phyloP scores from a whole-genome alignment of 2,888 invertebrate genomes.

The Zonitis immaculata region DNA sequence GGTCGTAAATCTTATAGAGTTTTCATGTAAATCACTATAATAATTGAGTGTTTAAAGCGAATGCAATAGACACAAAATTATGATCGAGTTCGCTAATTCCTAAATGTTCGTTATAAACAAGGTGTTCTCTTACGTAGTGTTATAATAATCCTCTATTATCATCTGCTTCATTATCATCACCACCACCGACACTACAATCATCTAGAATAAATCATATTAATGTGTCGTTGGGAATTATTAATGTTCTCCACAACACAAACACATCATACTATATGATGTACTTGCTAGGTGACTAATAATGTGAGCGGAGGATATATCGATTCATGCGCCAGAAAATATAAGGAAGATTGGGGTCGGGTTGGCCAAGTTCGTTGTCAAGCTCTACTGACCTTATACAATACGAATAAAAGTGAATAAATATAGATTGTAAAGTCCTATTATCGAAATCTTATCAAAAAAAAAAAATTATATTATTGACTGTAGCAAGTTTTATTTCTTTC shows the following conservation, averaged over 20 bases:
- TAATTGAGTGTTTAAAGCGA: slow-evolving; percentile 10
- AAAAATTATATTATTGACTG: too few relatives aligned
- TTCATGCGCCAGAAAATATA: slow-evolving; percentile 11
- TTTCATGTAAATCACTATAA: neutral
- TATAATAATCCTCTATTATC: neutral
- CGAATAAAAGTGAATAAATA: too few relatives aligned
- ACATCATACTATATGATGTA: too few relatives aligned
- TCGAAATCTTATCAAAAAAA: too few relatives aligned
- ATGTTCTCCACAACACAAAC: slow-evolving; percentile 7
- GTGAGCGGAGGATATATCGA: slow-evolving; percentile 7
- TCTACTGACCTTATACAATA: slow-evolving; percentile 7
- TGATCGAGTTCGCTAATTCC: slow-evolving; percentile 2
- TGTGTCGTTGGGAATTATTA: slow-evolving; percentile 6
- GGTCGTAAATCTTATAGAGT: neutral
- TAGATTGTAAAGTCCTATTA: too few relatives aligned
- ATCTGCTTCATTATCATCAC: too few relatives aligned
- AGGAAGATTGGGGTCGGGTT: slow-evolving; percentile 6
- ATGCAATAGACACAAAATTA: slow-evolving; percentile 11
- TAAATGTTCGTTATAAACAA: neutral
- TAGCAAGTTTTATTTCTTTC: too few relatives aligned
- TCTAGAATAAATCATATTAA: slow-evolving; percentile 9
- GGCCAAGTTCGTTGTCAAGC: slow-evolving; percentile 1
- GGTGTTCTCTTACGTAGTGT: neutral
- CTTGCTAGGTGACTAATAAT: too few relatives aligned
- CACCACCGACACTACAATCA: neutral